Evolutionary conservation across 1,140 invertebrate genomes (phyloP).

Genomic region (Anastatus disparis): DNA sequence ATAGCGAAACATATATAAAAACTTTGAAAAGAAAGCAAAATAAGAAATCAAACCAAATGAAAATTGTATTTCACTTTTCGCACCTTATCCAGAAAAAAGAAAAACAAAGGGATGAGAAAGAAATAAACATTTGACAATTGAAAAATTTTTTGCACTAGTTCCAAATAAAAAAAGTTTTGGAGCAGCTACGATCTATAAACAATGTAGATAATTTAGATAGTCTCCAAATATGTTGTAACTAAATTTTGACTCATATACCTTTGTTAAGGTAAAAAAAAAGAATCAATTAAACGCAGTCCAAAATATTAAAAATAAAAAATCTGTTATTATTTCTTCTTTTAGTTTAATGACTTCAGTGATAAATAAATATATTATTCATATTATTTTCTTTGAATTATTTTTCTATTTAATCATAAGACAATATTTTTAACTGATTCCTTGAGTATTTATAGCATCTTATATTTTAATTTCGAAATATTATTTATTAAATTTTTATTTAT

Average conservation of each 20-base stretch:
- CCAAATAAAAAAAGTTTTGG: constrained; percentile 5
- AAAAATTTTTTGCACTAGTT: constrained; percentile 33
- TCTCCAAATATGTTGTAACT: constrained; percentile 41
- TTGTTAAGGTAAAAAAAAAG: constrained; percentile 17
- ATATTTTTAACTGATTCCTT: no score
- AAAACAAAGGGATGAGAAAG: no score
- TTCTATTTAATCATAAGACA: no score
- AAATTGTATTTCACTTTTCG: constrained; percentile 34
- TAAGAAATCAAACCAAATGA: not conserved
- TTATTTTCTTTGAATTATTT: no score
- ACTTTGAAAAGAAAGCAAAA: not conserved
- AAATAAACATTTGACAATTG: constrained; percentile 34
- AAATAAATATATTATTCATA: no score
- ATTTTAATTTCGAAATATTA: no score
- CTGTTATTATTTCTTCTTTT: no score
- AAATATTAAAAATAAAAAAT: no score
- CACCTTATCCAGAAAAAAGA: constrained; percentile 21
- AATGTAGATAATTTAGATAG: constrained; percentile 30
- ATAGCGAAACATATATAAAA: constrained; percentile 50
- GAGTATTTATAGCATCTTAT: no score
- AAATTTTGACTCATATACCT: constrained; percentile 31
- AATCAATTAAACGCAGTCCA: constrained; percentile 36
- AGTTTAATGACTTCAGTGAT: no score
- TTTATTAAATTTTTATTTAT: no score
- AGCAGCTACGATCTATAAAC: constrained; percentile 26